These are phyloP conservation scores for Euzetes globulus DNA, from an alignment of 2,888 invertebrate genomes.

Conservation along the genomic window DNA sequence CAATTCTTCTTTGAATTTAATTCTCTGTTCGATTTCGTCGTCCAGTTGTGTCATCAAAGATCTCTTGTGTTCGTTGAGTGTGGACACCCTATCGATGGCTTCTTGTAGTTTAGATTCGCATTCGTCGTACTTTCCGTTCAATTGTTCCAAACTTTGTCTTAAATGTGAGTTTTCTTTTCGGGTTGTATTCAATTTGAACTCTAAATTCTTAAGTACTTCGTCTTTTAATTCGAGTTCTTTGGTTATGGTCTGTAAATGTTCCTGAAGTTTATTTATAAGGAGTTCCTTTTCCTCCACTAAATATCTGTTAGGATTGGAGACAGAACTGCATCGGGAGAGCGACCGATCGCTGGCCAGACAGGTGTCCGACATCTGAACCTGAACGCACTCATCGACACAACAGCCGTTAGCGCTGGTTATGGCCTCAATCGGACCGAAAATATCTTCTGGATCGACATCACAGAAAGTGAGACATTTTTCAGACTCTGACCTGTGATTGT, in stretches of 20 bases:
- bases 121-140: neutral
- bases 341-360: slow-evolving; percentile 3
- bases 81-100: slow-evolving; percentile 17
- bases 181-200: slow-evolving; percentile 1
- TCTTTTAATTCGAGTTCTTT: slow-evolving; percentile 15
- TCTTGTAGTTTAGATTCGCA: slow-evolving; percentile 16
- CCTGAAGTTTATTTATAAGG: slow-evolving; percentile 12
- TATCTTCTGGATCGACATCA: slow-evolving; percentile 41
- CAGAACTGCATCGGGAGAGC: slow-evolving; percentile 10
- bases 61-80: slow-evolving; percentile 29
- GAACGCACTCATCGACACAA: slow-evolving; percentile 28
- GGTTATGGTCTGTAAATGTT: slow-evolving; percentile 17
- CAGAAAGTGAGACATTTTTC: slow-evolving; percentile 40
- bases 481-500: neutral
- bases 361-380: neutral
- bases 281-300: slow-evolving; percentile 30
- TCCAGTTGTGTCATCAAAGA: slow-evolving; percentile 28
- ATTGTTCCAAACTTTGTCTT: neutral
- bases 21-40: slow-evolving; percentile 25
- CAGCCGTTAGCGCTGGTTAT: slow-evolving; percentile 37
- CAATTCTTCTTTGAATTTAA: slow-evolving; percentile 25
- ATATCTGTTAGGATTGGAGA: slow-evolving; percentile 8
- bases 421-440: slow-evolving; percentile 41
- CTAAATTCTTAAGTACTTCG: slow-evolving; percentile 21
- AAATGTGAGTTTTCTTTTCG: slow-evolving; percentile 16